Evolutionary conservation across 2,113 vertebrate species (phyloP), one percentile per base, ranked within the genome.

Genomic region (Spilogale gracilis): DNA sequence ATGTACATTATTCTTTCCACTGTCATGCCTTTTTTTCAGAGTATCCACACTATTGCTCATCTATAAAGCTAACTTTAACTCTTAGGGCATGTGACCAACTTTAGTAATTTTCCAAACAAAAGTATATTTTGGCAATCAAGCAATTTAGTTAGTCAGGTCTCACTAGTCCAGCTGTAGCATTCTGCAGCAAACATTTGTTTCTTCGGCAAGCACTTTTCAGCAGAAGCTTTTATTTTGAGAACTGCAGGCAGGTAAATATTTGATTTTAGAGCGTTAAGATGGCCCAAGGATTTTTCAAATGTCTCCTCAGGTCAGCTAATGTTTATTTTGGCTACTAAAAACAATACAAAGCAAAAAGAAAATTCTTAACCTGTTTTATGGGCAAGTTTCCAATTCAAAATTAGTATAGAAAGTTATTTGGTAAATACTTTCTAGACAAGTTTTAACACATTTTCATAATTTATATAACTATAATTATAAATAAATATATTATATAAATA

Each of bases 171-270:
- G 79, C 61, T 71, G 76, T 23, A 78, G 21, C 71, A 10, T 71
- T 78, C 38, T 30, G 81, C 9, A 7, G 54, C 63, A 76, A 92
- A 81, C 69, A 61, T 95, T 80, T 90, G 61, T 85, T 94, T 88
- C 14, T 23, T 67, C 92, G 79, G 91, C 18, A 56, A 50, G 5
- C 21, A 25, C 13, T 71, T 84, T 78, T 38, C 43, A 65, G 88
- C 80, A 89, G 88, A 94, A 96, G 52, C 38, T 80, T 84, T 69
- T 85, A 69, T 89, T 97, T 92, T 82, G 32, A 95, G 76, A 97
- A 50, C 52, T 65, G 16, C 12, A 3, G 18, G 25, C 60, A 91
- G 60, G 76, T 89, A 95, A 95, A 95, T 94, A 88, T 94, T 97
- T 96, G 88, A 92, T 85, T 82, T 88, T 78, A 85, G 93, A 92